Conservation (phyloP, 2,888 invertebrate genomes). For the Ferdinandea cuprea region DNA sequence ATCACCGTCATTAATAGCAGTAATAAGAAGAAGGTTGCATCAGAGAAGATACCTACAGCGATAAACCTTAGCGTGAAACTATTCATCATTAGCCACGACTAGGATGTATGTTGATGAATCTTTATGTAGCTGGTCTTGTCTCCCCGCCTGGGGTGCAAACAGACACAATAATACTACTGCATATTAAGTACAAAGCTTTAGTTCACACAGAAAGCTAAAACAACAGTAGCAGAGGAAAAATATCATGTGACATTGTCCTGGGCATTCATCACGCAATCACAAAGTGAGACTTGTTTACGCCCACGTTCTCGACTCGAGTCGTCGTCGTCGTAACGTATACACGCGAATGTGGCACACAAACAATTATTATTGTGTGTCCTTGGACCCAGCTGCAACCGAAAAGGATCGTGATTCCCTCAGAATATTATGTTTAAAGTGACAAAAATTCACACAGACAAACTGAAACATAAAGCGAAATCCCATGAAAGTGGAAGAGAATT, state of each 20-base stretch:
- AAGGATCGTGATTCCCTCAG: not conserved
- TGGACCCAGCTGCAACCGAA: constrained; percentile 31
- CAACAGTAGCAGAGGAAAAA: not conserved
- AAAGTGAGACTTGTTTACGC: constrained; percentile 52
- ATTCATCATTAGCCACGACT: constrained; percentile 40
- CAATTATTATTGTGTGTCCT: constrained; percentile 51
- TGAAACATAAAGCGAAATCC: constrained; percentile 15
- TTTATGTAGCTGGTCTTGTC: not conserved
- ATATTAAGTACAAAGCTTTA: not conserved
- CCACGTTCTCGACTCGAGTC: too few relatives aligned
- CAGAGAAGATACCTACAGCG: not conserved
- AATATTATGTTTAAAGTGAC: constrained; percentile 11
- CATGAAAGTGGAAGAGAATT: constrained; percentile 7
- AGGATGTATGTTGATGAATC: not conserved
- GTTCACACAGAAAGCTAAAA: not conserved
- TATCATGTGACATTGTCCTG: constrained; percentile 45
- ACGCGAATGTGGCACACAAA: constrained; percentile 36
- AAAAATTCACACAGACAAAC: too few relatives aligned
- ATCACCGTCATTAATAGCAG: constrained; percentile 30
- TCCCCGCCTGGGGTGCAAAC: not conserved
- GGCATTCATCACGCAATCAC: constrained; percentile 59
- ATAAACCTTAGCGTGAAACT: constrained; percentile 4
- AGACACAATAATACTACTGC: not conserved
- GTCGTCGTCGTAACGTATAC: too few relatives aligned
- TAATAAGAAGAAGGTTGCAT: too few relatives aligned